A percentile compares a stretch with the other conserved stretches of the same genome.
Conservation (phyloP, 2,888 invertebrate genomes). For the Harpagoxenus sublaevis region DNA sequence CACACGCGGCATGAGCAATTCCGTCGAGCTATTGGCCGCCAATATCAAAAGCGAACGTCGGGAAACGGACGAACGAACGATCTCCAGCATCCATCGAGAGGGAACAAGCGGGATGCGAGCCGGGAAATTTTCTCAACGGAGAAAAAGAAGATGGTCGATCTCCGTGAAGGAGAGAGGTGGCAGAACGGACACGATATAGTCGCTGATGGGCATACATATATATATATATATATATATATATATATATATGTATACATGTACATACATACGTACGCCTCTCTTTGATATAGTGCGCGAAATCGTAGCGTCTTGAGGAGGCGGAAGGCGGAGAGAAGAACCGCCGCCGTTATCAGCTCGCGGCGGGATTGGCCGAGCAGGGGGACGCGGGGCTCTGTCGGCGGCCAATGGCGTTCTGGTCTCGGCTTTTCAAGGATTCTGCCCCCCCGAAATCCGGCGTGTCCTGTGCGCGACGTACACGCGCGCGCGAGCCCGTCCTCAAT, state of each 20-base stretch:
- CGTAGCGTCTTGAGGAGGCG: constrained; percentile 85
- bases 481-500: constrained; percentile 39
- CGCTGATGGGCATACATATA: constrained; percentile 23
- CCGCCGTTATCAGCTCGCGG: constrained; percentile 84
- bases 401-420: constrained; percentile 85
- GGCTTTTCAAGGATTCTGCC: constrained; percentile 83
- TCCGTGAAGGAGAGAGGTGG: constrained; percentile 35
- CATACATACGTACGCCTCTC: constrained; percentile 15
- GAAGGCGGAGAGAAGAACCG: constrained; percentile 81
- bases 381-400: constrained; percentile 69
- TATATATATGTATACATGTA: neutral
- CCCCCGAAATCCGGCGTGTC: constrained; percentile 72
- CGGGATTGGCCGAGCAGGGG: constrained; percentile 83
- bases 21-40: constrained; percentile 30
- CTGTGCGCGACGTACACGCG: constrained; percentile 40
- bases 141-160: constrained; percentile 72
- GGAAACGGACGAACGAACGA: constrained; percentile 39
- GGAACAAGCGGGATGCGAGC: constrained; percentile 21
- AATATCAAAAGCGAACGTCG: constrained; percentile 39
- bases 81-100: constrained; percentile 16
- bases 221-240: neutral
- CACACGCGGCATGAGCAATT: constrained; percentile 33
- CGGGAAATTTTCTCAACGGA: constrained; percentile 61
- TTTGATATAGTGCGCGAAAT: constrained; percentile 71
- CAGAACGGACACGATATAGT: constrained; percentile 60